phyloP scores from a whole-genome alignment of 2,113 vertebrate species.

The Percopsis transmontana region DNA sequence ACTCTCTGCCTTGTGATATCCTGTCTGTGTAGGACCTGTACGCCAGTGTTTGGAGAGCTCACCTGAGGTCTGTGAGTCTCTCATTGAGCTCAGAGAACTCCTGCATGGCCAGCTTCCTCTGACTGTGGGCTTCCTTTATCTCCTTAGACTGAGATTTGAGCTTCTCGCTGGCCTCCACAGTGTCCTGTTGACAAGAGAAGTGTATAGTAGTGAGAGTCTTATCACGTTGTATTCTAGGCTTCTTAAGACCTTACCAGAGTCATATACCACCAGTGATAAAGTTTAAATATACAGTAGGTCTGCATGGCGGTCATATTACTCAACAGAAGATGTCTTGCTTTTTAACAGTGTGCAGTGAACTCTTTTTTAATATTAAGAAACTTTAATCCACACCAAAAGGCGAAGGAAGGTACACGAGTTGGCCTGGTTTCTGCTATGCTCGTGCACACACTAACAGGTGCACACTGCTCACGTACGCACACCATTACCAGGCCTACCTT shows the following conservation, averaged over 20 bases:
- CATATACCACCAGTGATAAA: neutral
- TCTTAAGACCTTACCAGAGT: neutral
- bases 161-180: slow-evolving; percentile 87
- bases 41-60: slow-evolving; percentile 29
- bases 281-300: neutral
- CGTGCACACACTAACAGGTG: neutral
- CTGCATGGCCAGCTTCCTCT: slow-evolving; percentile 94
- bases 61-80: slow-evolving; percentile 91
- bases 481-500: slow-evolving; percentile 79
- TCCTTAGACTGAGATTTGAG: slow-evolving; percentile 96
- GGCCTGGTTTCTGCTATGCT: neutral
- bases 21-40: too few relatives aligned
- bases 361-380: too few relatives aligned
- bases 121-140: slow-evolving; percentile 96
- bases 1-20: neutral
- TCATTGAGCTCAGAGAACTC: slow-evolving; percentile 98
- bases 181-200: slow-evolving; percentile 75
- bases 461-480: neutral
- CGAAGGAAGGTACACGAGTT: neutral
- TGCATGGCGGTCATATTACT: too few relatives aligned
- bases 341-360: too few relatives aligned
- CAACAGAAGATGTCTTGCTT: too few relatives aligned
- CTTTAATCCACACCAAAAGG: neutral
- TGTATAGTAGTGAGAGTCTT: neutral
- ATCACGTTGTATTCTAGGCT: neutral